phyloP scores from a whole-genome alignment of 2,797 vertebrate genomes.

The Cynodonichthys magdalenae region DNA sequence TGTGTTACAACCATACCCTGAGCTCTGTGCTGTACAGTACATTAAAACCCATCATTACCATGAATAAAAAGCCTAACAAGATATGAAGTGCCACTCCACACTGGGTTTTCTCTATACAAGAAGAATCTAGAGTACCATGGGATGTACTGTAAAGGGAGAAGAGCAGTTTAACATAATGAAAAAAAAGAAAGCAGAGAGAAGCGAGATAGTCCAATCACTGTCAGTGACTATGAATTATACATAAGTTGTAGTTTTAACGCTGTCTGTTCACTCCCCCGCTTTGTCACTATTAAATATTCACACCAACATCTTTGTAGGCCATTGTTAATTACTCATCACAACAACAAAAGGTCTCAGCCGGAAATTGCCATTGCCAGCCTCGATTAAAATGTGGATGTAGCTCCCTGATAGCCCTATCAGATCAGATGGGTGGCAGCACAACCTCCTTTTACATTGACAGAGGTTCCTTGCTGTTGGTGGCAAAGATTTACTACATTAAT shows the following conservation, averaged over 20 bases:
- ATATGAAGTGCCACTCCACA: slow-evolving; percentile 79
- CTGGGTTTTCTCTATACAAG: slow-evolving; percentile 60
- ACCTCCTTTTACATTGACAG: slow-evolving; percentile 17
- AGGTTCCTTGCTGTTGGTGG: slow-evolving; percentile 1
- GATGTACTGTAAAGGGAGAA: slow-evolving; percentile 24
- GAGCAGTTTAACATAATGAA: slow-evolving; percentile 10
- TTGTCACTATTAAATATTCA: slow-evolving; percentile 87
- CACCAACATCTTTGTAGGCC: slow-evolving; percentile 82
- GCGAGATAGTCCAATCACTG: slow-evolving; percentile 68
- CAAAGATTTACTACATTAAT: slow-evolving; percentile 4
- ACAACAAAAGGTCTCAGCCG: slow-evolving; percentile 78
- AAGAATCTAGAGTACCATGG: slow-evolving; percentile 50
- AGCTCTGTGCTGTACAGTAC: slow-evolving; percentile 69
- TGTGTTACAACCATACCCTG: slow-evolving; percentile 51
- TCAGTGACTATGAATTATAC: slow-evolving; percentile 85
- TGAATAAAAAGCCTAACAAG: slow-evolving; percentile 87
- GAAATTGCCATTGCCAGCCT: slow-evolving; percentile 70
- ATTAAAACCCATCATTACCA: slow-evolving; percentile 86
- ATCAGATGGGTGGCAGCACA: slow-evolving; percentile 42
- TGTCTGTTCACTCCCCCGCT: slow-evolving; percentile 69
- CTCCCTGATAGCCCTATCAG: slow-evolving; percentile 59
- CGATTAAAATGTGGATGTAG: slow-evolving; percentile 71
- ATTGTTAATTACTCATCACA: slow-evolving; percentile 82
- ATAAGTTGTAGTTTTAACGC: slow-evolving; percentile 81
- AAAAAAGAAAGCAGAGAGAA: slow-evolving; percentile 21